A percentile compares a stretch with the other conserved stretches of the same genome.
These are phyloP conservation scores for Sebastes paucispinis DNA, from an alignment of 2,797 vertebrate genomes.

Conservation along the genomic window DNA sequence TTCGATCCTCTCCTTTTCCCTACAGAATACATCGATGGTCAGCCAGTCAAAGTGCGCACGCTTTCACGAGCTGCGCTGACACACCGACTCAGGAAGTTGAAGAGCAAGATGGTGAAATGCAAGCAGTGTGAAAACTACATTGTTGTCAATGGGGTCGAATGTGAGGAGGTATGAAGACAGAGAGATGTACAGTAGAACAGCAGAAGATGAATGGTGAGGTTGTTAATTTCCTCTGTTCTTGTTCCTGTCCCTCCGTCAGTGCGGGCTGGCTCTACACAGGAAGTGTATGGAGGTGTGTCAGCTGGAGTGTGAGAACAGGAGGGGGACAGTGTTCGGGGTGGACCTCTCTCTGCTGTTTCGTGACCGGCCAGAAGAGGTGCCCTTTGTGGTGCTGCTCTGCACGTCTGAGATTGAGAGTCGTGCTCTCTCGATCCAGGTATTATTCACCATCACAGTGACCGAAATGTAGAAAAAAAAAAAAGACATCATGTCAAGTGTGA, in stretches of 20 bases:
- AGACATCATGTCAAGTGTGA: not conserved
- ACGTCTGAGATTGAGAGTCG: constrained; percentile 90
- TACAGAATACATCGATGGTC: constrained; percentile 66
- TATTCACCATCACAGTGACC: not conserved
- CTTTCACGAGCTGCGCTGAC: constrained; percentile 86
- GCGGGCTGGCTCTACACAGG: constrained; percentile 89
- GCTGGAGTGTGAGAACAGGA: constrained; percentile 87
- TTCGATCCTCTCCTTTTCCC: not conserved
- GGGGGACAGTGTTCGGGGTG: constrained; percentile 85
- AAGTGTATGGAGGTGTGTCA: constrained; percentile 92
- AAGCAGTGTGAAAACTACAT: constrained; percentile 93
- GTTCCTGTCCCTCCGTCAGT: constrained; percentile 73
- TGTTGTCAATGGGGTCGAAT: constrained; percentile 89
- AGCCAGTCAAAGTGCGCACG: constrained; percentile 72
- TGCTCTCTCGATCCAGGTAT: constrained; percentile 89
- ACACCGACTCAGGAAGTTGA: constrained; percentile 87
- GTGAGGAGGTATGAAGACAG: constrained; percentile 88
- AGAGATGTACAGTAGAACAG: not conserved
- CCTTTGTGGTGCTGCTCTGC: constrained; percentile 88
- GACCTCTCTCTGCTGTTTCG: constrained; percentile 83
- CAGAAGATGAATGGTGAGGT: not conserved
- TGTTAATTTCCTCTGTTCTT: not conserved
- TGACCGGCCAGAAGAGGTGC: constrained; percentile 84
- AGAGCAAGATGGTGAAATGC: constrained; percentile 91
- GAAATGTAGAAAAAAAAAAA: not conserved